Evolutionary conservation across 2,113 vertebrate species (phyloP), one percentile per base, ranked within the genome.

Genomic region (Tachysurus fulvidraco): DNA sequence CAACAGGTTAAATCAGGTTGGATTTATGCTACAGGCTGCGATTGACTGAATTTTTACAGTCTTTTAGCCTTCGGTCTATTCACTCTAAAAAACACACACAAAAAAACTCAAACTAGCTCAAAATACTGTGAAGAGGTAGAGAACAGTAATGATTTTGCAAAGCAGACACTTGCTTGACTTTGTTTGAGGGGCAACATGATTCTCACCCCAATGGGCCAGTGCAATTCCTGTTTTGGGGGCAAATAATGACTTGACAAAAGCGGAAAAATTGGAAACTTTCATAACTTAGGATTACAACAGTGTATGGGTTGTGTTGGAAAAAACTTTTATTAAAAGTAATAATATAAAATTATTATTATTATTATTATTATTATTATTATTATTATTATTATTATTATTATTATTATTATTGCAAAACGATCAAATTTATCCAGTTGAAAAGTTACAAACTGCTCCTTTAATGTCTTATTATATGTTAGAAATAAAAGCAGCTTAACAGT

Each of bases 401-500:
- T 36, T 36, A 36, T 25, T 14, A n/a, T 50, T 10, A 71, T 50
- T n/a, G 73, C 46, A 76, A 52, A 52, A 19, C 19, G 23, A 44
- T 36, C 36, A 36, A n/a, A 25, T 57, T 44, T 25, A 71, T 28
- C 5, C 28, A 73, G 46, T 5, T 54, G 23, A 28, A 80, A 80
- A 80, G 36, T 59, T 41, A 80, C 78, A 80, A 41, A 80, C 78
- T 80, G 55, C 78, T 57, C 78, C 78, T 80, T 80, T 41, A 80
- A 28, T 21, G 10, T 57, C 36, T 60, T 60, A 12, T 74, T 60
- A 46, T 23, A 36, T 36, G 2, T 36, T 44, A 19, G 6, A 52
- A 52, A 52, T 77, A 50, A 77, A 74, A 46, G 13, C 11, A 5
- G 10, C 11, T 52, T 50, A 50, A 50, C 46, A 4, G 73, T 52